A percentile compares a stretch with the other conserved stretches of the same genome.
These are phyloP conservation scores for Drosophila saltans DNA, from an alignment of 1,140 invertebrate species.

Conservation along the genomic window DNA sequence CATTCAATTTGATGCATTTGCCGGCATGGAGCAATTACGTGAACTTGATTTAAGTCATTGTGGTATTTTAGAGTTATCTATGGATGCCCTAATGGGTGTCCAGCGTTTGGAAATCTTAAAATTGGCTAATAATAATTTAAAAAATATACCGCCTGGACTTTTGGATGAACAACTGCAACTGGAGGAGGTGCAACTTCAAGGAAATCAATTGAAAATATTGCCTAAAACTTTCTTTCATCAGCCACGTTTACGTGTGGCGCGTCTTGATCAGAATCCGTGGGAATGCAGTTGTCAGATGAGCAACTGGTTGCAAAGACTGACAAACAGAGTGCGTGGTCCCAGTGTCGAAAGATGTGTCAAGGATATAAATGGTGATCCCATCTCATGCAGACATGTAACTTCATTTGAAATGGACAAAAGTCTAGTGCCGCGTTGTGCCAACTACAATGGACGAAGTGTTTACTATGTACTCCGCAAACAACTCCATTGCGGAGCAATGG, in stretches of 20 bases:
- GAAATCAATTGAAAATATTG: slow-evolving; percentile 86
- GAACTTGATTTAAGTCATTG: slow-evolving; percentile 86
- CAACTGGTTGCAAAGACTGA: slow-evolving; percentile 85
- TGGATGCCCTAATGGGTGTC: slow-evolving; percentile 88
- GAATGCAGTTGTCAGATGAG: slow-evolving; percentile 88
- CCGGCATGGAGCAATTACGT: slow-evolving; percentile 85
- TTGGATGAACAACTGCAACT: slow-evolving; percentile 86
- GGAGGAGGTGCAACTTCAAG: slow-evolving; percentile 86
- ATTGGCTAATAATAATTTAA: slow-evolving; percentile 86
- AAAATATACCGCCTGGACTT: slow-evolving; percentile 85
- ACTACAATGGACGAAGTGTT: slow-evolving; percentile 86
- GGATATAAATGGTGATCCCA: slow-evolving; percentile 60
- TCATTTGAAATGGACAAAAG: slow-evolving; percentile 85
- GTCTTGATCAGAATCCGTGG: slow-evolving; percentile 87
- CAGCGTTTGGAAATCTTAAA: slow-evolving; percentile 86
- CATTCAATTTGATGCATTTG: slow-evolving; percentile 88
- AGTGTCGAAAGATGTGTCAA: slow-evolving; percentile 79
- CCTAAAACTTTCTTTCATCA: slow-evolving; percentile 85
- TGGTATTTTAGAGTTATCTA: slow-evolving; percentile 86
- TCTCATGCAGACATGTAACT: slow-evolving; percentile 65
- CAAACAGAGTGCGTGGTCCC: slow-evolving; percentile 82
- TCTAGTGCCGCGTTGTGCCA: slow-evolving; percentile 86
- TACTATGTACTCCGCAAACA: slow-evolving; percentile 83
- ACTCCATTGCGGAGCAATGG: slow-evolving; percentile 54
- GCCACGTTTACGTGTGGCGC: slow-evolving; percentile 84